Base-by-base conservation (phyloP, 2,797 vertebrate genomes). In the Spea hammondii region DNA sequence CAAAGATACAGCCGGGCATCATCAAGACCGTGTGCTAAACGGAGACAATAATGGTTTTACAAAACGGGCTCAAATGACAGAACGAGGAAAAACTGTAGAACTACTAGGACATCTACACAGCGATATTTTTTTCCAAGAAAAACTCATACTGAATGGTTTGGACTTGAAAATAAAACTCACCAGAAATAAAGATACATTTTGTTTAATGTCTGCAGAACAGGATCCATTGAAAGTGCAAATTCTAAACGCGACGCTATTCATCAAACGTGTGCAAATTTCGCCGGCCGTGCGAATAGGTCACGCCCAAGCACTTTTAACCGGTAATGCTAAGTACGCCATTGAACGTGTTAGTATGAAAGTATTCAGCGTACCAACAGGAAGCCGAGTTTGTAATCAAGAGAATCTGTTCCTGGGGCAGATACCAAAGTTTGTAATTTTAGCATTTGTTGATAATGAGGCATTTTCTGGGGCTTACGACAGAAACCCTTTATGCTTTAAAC, bases 361-460 rank as follows among this genome's bases (percentile, higher is more conserved):
- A 13, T 66, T 9, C 9, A 54, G 50, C 11, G 12, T 75, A 1
- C 73, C 62, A 0, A 5, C 4, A 6, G 73, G 49, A 5, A 75
- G 10, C 7, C 6, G 64, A 5, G 51, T 66, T 5, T 51, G 4
- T 5, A 74, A 51, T 12, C 62, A 66, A 8, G 60, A 74, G 53
- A 65, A 74, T 62, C 48, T 74, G 5, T 51, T 74, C n/a, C 17
- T 74, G 46, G 62, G 62, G 11, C 72, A 46, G 45, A 6, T 74
- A 7, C 67, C 67, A 6, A 70, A 53, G 14, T 32, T 70, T 3
- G 67, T 51, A 6, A 54, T 74, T 7, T 4, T 62, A 50, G 51
- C 4, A 6, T 74, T 65, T 74, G 60, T 74, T 0, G 60, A 50
- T 14, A 73, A 64, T 13, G 46, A 72, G 4, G 50, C 53, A 0